Conservation (phyloP, 2,888 invertebrate genomes). For the Pristionchus japonicus region DNA sequence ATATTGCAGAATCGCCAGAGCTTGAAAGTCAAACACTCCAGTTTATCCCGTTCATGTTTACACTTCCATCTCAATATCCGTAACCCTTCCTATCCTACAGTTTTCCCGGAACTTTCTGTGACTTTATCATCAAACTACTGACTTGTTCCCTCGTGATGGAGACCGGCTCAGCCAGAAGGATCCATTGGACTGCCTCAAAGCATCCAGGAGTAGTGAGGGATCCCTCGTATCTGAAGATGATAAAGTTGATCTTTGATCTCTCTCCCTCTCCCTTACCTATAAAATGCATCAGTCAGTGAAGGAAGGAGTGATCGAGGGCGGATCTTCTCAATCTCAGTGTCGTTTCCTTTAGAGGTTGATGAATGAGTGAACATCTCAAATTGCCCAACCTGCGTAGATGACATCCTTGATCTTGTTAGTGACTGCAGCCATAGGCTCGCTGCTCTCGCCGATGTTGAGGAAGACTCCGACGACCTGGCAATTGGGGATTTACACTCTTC, state of each 20-base stretch:
- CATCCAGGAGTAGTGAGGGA: constrained; percentile 74
- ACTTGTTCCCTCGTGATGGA: constrained; percentile 63
- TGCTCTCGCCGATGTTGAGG: constrained; percentile 60
- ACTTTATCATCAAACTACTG: not conserved
- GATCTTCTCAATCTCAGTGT: constrained; percentile 19
- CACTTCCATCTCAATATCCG: not conserved
- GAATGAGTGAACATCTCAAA: not conserved
- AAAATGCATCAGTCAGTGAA: constrained; percentile 41
- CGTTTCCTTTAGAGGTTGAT: not conserved
- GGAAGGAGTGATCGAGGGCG: constrained; percentile 45
- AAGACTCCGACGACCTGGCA: constrained; percentile 68
- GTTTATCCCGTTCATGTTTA: not conserved
- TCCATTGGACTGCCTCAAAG: constrained; percentile 73
- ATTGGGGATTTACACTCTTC: not conserved
- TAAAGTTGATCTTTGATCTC: constrained; percentile 25
- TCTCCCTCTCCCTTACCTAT: constrained; percentile 10
- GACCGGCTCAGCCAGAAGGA: constrained; percentile 72
- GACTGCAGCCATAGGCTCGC: constrained; percentile 32
- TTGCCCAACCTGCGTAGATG: constrained; percentile 26
- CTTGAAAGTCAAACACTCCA: not conserved
- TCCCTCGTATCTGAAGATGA: constrained; percentile 67
- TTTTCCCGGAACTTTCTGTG: not conserved
- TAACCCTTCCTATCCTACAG: not conserved
- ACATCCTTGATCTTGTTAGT: not conserved
- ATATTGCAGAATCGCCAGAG: not conserved